These are phyloP conservation scores for Drosophila nasuta DNA, from an alignment of 1,140 invertebrate genomes.

Conservation along the genomic window DNA sequence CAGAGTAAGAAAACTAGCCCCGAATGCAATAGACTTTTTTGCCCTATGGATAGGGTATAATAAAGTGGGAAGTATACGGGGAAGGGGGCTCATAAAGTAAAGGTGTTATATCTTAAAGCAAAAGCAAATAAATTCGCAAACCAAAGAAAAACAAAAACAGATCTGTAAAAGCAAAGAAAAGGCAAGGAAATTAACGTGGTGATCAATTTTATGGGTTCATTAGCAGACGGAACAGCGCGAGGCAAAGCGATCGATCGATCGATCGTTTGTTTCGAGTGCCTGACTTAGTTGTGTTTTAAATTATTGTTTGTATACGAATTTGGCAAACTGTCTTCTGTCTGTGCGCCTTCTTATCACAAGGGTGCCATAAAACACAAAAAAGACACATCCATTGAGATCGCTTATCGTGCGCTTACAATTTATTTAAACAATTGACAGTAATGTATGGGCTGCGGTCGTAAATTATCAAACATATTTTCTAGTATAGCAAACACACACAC, in stretches of 20 bases:
- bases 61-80: constrained; percentile 40
- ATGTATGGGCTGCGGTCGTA: constrained; percentile 65
- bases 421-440: constrained; percentile 74
- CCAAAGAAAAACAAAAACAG: background rate
- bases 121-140: constrained; percentile 36
- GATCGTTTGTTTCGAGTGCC: constrained; percentile 62
- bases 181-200: constrained; percentile 72
- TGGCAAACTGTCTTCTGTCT: constrained; percentile 18
- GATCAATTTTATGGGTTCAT: constrained; percentile 83
- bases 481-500: background rate
- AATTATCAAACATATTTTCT: constrained; percentile 64
- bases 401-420: constrained; percentile 47
- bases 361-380: constrained; percentile 14
- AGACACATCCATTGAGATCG: constrained; percentile 38
- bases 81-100: constrained; percentile 56
- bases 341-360: constrained; percentile 44
- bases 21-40: no score
- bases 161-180: constrained; percentile 23
- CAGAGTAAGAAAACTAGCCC: no score
- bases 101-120: constrained; percentile 71
- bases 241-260: constrained; percentile 57
- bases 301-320: constrained; percentile 67
- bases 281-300: constrained; percentile 77
- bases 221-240: constrained; percentile 43
- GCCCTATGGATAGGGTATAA: no score